Percentiles rank a stretch among this genome's conserved stretches.
These are phyloP conservation scores for Hippocampus barbouri DNA, from an alignment of 2,113 vertebrate species.

Conservation along the genomic window DNA sequence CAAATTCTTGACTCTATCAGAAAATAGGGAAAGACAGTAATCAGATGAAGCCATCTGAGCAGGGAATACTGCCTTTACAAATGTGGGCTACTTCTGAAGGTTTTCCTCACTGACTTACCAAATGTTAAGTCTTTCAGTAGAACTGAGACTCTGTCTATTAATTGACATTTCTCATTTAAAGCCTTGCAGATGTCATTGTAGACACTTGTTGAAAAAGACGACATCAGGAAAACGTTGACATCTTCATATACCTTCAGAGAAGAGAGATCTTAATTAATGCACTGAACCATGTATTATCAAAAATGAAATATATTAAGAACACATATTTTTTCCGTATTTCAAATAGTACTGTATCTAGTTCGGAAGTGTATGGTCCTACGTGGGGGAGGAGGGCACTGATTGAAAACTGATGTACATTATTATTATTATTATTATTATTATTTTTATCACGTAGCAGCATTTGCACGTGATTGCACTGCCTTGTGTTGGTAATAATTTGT, in stretches of 20 bases:
- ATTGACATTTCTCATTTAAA: conserved; percentile 47
- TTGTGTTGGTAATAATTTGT: too few species aligned
- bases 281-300: too few species aligned
- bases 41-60: neutral
- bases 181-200: conserved; percentile 30
- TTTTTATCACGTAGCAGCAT: too few species aligned
- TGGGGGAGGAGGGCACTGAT: too few species aligned
- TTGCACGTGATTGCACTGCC: too few species aligned
- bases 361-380: too few species aligned
- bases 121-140: conserved; percentile 30
- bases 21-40: neutral
- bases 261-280: too few species aligned
- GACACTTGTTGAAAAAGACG: conserved; percentile 14
- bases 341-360: too few species aligned
- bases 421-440: too few species aligned
- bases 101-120: conserved; percentile 36
- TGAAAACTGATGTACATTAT: too few species aligned
- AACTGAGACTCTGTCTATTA: conserved; percentile 36
- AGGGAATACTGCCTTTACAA: neutral
- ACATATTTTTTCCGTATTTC: too few species aligned
- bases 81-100: neutral
- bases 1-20: conserved; percentile 29
- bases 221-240: conserved; percentile 39
- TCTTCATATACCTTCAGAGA: conserved; percentile 46
- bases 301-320: too few species aligned